These are phyloP conservation scores for Chloroclysta siterata DNA, from an alignment of 2,888 invertebrate genomes.

Conservation along the genomic window DNA sequence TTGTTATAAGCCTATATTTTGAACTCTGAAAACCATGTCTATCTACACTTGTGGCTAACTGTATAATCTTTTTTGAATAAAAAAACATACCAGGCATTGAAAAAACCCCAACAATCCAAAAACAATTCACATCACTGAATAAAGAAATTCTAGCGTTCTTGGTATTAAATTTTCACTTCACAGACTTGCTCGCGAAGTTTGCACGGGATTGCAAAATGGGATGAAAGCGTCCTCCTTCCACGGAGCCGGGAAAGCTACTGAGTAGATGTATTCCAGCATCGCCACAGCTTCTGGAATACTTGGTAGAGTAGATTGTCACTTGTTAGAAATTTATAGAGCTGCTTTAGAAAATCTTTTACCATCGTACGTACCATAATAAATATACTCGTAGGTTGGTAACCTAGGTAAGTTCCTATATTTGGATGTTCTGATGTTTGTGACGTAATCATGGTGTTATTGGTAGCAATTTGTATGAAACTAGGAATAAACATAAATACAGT, in stretches of 20 bases:
- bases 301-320: conserved; percentile 2
- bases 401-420: too few species aligned
- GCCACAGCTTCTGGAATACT: conserved; percentile 20
- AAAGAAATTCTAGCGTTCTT: conserved; percentile 15
- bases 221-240: conserved; percentile 27
- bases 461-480: too few species aligned
- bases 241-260: conserved; percentile 33
- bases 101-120: conserved; percentile 35
- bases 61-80: background rate
- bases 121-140: conserved; percentile 48
- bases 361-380: too few species aligned
- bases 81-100: conserved; percentile 56
- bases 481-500: too few species aligned
- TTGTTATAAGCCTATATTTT: too few species aligned
- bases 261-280: conserved; percentile 20
- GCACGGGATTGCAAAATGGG: background rate
- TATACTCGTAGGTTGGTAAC: too few species aligned
- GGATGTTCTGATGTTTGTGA: too few species aligned
- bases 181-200: conserved; percentile 30
- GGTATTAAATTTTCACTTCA: conserved; percentile 17
- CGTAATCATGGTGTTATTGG: too few species aligned
- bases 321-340: background rate
- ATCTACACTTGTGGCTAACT: background rate
- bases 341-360: background rate
- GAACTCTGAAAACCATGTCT: too few species aligned